A percentile compares a stretch with the other conserved stretches of the same genome.
Conservation (phyloP, 2,797 vertebrate species). For the Crypturellus tataupa region DNA sequence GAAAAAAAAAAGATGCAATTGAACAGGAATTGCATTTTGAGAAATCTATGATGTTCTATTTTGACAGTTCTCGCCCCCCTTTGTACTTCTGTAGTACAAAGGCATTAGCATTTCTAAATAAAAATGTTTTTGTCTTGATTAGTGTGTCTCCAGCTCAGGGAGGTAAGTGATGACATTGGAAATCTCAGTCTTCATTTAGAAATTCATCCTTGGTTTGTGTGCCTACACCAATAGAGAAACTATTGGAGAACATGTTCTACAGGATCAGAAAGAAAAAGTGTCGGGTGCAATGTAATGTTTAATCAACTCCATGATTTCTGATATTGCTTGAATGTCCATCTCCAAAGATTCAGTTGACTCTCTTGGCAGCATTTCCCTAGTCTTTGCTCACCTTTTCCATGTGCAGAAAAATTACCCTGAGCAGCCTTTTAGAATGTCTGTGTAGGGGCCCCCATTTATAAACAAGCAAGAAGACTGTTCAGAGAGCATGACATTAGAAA, state of each 20-base stretch:
- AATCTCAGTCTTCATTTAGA: not conserved
- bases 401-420: not conserved
- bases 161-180: not conserved
- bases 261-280: not conserved
- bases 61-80: not conserved
- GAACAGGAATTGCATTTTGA: not conserved
- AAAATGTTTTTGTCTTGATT: not conserved
- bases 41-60: not conserved
- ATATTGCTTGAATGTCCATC: accelerated
- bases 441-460: not conserved
- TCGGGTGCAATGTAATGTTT: accelerated
- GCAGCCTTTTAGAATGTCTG: not conserved
- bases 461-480: not conserved
- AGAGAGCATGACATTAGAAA: not conserved
- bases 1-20: not conserved
- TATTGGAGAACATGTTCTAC: not conserved
- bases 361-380: not conserved
- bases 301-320: not conserved
- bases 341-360: not conserved
- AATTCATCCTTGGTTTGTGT: not conserved
- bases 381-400: not conserved
- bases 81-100: not conserved
- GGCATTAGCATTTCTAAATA: not conserved
- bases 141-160: not conserved
- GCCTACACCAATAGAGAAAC: not conserved